phyloP scores from a whole-genome alignment of 2,797 vertebrate genomes.

The Varecia variegata region DNA sequence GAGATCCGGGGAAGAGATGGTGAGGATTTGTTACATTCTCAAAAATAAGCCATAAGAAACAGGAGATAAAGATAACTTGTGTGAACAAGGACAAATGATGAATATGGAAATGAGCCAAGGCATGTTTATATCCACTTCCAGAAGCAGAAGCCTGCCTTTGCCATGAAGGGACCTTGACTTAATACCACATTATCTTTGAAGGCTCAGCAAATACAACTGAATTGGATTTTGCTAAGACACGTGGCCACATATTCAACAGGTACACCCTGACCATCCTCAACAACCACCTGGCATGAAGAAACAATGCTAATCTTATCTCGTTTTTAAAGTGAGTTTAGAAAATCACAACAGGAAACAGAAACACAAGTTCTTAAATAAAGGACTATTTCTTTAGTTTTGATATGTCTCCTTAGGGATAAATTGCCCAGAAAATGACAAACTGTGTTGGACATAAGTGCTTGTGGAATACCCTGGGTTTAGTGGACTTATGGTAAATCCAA shows the following conservation, averaged over 20 bases:
- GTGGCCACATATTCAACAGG: neutral
- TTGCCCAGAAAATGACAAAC: neutral
- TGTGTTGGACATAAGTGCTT: neutral
- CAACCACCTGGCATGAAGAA: neutral
- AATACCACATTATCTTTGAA: neutral
- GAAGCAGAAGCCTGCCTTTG: neutral
- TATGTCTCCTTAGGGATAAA: neutral
- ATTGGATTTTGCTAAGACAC: neutral
- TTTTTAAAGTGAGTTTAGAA: neutral
- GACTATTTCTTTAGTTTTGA: neutral
- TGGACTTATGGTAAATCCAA: neutral
- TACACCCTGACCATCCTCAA: neutral
- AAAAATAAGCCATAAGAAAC: neutral
- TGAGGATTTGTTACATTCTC: neutral
- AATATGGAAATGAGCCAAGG: neutral
- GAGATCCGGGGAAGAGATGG: neutral
- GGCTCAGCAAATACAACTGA: neutral
- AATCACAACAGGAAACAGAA: neutral
- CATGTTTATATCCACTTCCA: neutral
- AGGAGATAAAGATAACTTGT: neutral
- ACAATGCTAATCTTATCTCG: neutral
- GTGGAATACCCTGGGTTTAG: neutral
- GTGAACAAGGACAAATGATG: neutral
- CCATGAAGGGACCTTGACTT: neutral
- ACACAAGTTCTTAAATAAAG: conserved; percentile 28